Base-by-base conservation (phyloP, 1,140 invertebrate genomes). In the Ceratina australensis region DNA sequence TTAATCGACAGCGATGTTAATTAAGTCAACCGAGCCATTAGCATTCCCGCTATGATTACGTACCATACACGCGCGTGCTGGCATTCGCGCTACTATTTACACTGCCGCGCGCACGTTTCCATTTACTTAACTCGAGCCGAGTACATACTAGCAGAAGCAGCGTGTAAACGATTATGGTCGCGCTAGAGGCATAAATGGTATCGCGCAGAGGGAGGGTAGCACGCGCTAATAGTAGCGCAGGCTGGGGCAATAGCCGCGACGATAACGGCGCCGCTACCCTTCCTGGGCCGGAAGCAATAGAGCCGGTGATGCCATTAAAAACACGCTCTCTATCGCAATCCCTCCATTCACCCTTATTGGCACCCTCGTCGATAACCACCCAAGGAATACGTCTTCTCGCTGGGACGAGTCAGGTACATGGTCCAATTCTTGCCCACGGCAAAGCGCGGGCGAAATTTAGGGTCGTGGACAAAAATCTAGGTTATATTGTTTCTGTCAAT, bases 101-200 rank as follows among this genome's bases (percentile, higher is more conserved):
- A 77, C 52, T 33, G 49, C 47, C 28, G 22, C 42, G 28, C 52
- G 52, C 42, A 42, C 56, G 66, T 16, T 59, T 42, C 47, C 66
- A 26, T 77, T 69, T 77, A 71, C 57, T 77, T 77, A 77, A 71
- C 26, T 66, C 13, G 13, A 33, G 15, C n/a, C 13, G 20, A 18
- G 33, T 20, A 59, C 68, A 59, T 16, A 33, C 16, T n/a, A 60
- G n/a, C 47, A 69, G 57, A 50, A 69, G 54, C 57, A 20, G 24
- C 66, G 57, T 75, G 66, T 71, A 77, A 71, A 77, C 74, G 66
- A 71, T 77, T 77, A 77, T 69, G 74, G 33, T 42, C 33, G 33
- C 33, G 8, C 33, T 42, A 42, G 33, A 42, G 33, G 33, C 33
- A 42, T 42, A 42, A 42, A 42, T 10, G 33, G 26, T 61, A 47